Percentiles rank a stretch among this genome's conserved stretches.
phyloP scores from a whole-genome alignment of 2,113 vertebrate species.

The Pomatostomus ruficeps region DNA sequence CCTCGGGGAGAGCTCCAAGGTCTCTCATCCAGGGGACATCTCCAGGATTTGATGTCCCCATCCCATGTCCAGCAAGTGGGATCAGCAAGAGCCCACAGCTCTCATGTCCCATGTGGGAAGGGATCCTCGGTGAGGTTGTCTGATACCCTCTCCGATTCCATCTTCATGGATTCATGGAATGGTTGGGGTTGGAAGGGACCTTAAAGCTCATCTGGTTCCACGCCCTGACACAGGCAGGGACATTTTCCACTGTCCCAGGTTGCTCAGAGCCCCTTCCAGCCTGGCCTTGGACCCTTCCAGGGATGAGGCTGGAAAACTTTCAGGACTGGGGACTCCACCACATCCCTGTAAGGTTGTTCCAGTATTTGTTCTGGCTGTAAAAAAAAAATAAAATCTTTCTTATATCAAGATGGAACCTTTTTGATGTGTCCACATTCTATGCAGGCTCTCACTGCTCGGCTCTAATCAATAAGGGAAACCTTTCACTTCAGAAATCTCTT shows the following conservation, averaged over 20 bases:
- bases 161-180: neutral
- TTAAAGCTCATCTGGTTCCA: neutral
- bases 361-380: neutral
- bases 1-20: neutral
- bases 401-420: neutral
- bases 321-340: neutral
- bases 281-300: neutral
- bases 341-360: neutral
- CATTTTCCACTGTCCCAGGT: neutral
- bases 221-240: too few species aligned
- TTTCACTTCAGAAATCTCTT: neutral
- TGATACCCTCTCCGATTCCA: neutral
- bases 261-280: neutral
- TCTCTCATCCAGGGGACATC: neutral
- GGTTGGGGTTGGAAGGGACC: neutral
- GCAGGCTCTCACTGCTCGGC: neutral
- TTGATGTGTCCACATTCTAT: accelerated
- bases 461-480: neutral
- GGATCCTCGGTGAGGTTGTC: neutral
- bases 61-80: neutral
- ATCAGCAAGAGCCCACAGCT: neutral
- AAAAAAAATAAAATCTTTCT: neutral
- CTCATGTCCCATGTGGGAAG: neutral
- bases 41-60: neutral
- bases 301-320: neutral